Conservation (phyloP, 1,140 invertebrate species). For the Solenopsis invicta region DNA sequence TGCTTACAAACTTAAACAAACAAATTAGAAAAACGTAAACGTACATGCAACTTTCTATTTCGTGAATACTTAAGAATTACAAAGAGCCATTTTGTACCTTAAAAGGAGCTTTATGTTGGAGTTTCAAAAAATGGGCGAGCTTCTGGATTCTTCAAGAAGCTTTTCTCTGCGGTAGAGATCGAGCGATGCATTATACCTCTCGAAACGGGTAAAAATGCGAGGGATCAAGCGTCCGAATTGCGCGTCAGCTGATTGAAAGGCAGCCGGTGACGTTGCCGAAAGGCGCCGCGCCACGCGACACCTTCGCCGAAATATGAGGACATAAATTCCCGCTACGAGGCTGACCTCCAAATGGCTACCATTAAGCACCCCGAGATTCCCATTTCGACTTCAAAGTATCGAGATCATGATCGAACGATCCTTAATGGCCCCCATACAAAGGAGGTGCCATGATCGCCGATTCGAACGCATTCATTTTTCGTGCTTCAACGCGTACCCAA, state of each 20-base stretch:
- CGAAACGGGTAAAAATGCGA: slow-evolving; percentile 53
- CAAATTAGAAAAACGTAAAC: neutral
- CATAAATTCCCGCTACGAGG: slow-evolving; percentile 55
- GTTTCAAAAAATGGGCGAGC: slow-evolving; percentile 28
- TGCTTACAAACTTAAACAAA: neutral
- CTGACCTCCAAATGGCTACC: slow-evolving; percentile 57
- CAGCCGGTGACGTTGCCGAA: slow-evolving; percentile 52
- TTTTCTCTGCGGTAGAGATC: slow-evolving; percentile 24
- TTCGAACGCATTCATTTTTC: slow-evolving; percentile 49
- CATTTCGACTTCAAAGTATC: slow-evolving; percentile 57
- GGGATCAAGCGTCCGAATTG: slow-evolving; percentile 59
- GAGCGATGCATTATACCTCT: slow-evolving; percentile 60
- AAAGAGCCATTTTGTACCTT: slow-evolving; percentile 31
- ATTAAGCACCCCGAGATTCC: slow-evolving; percentile 54
- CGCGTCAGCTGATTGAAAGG: slow-evolving; percentile 63
- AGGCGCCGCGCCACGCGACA: slow-evolving; percentile 41
- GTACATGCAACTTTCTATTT: neutral
- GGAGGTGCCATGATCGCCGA: slow-evolving; percentile 30
- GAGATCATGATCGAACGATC: slow-evolving; percentile 55
- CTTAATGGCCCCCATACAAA: slow-evolving; percentile 51
- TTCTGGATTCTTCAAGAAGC: slow-evolving; percentile 5
- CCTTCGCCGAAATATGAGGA: slow-evolving; percentile 54
- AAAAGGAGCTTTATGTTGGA: neutral
- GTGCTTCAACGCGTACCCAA: slow-evolving; percentile 13
- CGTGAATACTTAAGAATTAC: slow-evolving; percentile 1